A percentile compares a stretch with the other conserved stretches of the same genome.
Evolutionary conservation across 2,113 vertebrate genomes (phyloP).

Genomic region (Eubucco bourcierii): DNA sequence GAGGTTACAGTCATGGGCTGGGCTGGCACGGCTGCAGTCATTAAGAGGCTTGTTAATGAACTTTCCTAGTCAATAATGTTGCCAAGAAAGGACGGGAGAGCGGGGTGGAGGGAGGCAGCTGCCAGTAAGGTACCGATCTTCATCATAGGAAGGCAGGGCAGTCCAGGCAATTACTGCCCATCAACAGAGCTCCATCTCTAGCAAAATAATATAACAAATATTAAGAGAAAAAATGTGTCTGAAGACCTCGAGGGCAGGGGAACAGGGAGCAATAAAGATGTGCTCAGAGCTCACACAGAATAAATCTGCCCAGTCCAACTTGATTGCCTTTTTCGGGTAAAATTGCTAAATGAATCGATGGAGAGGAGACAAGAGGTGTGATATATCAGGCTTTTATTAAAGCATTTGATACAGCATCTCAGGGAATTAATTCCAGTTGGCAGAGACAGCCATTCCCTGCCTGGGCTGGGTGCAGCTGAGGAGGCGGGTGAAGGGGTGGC

Average conservation of each 20-base stretch:
- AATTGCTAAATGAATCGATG: conserved; percentile 54
- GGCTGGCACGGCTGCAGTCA: neutral
- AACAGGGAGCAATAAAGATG: conserved; percentile 51
- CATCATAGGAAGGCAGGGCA: neutral
- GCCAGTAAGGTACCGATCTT: conserved; percentile 7
- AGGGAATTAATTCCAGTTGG: neutral
- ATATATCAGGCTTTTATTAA: conserved; percentile 58
- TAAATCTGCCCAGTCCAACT: conserved; percentile 38
- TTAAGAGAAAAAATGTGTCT: conserved; percentile 51
- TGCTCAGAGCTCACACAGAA: conserved; percentile 10
- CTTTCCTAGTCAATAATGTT: conserved; percentile 44
- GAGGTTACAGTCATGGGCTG: neutral
- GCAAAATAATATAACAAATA: conserved; percentile 57
- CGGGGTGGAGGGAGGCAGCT: neutral
- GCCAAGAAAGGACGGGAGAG: conserved; percentile 2
- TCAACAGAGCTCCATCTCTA: conserved; percentile 37
- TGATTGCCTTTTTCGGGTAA: conserved; percentile 38
- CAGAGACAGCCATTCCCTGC: fast-evolving
- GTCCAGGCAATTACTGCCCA: conserved; percentile 50
- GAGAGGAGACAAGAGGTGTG: conserved; percentile 37
- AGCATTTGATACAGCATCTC: conserved; percentile 26
- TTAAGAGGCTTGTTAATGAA: conserved; percentile 50
- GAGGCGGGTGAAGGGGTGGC: fast-evolving
- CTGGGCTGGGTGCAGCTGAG: neutral
- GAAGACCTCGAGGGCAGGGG: conserved; percentile 28